These are phyloP conservation scores for Urosaurus nigricauda DNA, from an alignment of 2,797 vertebrate species.

Conservation along the genomic window DNA sequence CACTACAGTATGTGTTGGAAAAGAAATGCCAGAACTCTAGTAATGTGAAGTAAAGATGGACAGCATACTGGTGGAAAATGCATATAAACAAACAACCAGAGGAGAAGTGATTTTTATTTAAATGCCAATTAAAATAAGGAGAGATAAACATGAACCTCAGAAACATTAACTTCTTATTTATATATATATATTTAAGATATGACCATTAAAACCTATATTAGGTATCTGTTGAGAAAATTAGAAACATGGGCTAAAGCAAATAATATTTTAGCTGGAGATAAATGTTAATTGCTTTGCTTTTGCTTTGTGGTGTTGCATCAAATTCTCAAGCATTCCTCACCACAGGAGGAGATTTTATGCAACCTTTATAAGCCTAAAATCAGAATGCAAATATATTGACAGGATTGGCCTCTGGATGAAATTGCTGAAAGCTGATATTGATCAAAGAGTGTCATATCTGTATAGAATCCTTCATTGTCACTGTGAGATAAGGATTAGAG, in stretches of 20 bases:
- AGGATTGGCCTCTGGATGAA: conserved; percentile 6
- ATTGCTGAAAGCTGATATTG: conserved; percentile 16
- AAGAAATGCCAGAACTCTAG: not conserved
- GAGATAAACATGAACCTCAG: not conserved
- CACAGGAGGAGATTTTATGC: conserved; percentile 18
- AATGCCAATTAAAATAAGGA: not conserved
- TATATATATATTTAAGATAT: not conserved
- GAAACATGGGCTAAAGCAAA: not conserved
- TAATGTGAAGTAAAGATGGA: not conserved
- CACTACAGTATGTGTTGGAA: not conserved
- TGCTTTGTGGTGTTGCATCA: not conserved
- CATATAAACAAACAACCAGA: not conserved
- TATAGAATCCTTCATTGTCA: conserved; percentile 10
- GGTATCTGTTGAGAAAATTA: not conserved
- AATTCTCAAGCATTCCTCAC: conserved; percentile 23
- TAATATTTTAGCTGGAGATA: not conserved
- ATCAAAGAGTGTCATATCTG: conserved; percentile 26
- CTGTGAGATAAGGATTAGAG: not conserved
- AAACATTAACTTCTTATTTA: not conserved
- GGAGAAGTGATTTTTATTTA: conserved; percentile 3
- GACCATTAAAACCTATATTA: not conserved
- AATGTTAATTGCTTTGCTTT: conserved; percentile 26
- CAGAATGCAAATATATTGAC: conserved; percentile 24
- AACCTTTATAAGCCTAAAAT: conserved; percentile 23
- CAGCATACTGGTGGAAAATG: not conserved